Percentiles rank a stretch among this genome's conserved stretches.
Evolutionary conservation across 1,140 invertebrate species (phyloP).

Genomic region (Eurosta solidaginis): DNA sequence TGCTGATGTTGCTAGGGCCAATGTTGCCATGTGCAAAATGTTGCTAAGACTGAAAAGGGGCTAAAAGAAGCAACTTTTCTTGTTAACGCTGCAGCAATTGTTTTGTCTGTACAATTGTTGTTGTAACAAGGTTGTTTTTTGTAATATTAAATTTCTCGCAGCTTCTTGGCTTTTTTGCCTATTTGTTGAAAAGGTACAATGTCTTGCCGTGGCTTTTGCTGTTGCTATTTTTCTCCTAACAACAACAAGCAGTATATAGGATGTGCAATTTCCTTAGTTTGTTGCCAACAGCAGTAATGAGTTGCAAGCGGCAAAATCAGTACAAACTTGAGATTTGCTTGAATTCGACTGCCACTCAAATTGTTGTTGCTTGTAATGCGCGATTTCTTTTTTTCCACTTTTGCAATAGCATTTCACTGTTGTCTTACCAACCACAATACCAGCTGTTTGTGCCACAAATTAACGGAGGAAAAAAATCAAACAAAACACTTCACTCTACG

Average conservation of each 20-base stretch:
- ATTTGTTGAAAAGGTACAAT: slow-evolving; percentile 15
- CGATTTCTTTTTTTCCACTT: not conserved
- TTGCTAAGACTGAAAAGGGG: not conserved
- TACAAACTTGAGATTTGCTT: not conserved
- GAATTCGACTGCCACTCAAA: not conserved
- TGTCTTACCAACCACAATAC: not conserved
- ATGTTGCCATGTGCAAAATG: slow-evolving; percentile 14
- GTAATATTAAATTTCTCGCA: not conserved
- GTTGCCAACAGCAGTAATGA: not conserved
- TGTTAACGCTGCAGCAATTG: not conserved
- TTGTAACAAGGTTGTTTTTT: not conserved
- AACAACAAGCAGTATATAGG: not conserved
- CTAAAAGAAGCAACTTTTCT: too few species aligned
- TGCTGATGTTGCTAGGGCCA: slow-evolving; percentile 17
- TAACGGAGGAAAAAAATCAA: not conserved
- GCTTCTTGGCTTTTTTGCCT: not conserved
- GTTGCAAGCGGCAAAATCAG: not conserved
- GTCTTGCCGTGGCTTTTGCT: not conserved
- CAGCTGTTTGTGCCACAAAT: not conserved
- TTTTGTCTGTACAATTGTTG: too few species aligned
- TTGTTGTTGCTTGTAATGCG: not conserved
- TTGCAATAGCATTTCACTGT: not conserved
- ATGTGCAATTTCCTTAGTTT: too few species aligned
- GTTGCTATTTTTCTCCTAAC: not conserved
- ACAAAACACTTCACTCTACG: not conserved